Evolutionary conservation across 2,113 vertebrate genomes (phyloP).

Genomic region (Seriola aureovittata): DNA sequence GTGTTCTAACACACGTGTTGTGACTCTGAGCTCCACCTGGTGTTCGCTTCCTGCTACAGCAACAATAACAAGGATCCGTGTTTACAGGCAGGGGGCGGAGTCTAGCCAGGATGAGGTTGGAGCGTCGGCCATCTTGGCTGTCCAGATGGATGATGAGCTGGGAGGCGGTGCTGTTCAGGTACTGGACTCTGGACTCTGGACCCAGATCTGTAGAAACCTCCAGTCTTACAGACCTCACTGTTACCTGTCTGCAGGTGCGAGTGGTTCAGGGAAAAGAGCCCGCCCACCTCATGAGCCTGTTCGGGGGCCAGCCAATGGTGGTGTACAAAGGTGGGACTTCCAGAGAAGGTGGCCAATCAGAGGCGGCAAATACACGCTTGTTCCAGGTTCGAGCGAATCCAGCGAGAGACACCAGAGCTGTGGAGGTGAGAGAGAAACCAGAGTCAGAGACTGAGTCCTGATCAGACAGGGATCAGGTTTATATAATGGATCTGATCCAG

Average conservation of each 20-base stretch:
- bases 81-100: conserved; percentile 89
- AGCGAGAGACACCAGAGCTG: conserved; percentile 86
- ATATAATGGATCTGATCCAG: not conserved
- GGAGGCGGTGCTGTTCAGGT: conserved; percentile 91
- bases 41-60: not conserved
- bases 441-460: not conserved
- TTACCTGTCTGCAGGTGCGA: conserved; percentile 82
- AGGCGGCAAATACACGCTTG: conserved; percentile 83
- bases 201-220: too few relatives aligned
- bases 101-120: conserved; percentile 90
- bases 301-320: conserved; percentile 89
- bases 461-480: not conserved
- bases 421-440: conserved; percentile 86
- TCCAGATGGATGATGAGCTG: conserved; percentile 89
- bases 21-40: not conserved
- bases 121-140: conserved; percentile 85
- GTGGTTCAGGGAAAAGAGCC: conserved; percentile 94
- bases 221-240: too few relatives aligned
- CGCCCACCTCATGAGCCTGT: conserved; percentile 91
- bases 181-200: not conserved
- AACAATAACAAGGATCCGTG: not conserved
- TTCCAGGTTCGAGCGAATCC: conserved; percentile 92
- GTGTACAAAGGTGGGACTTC: conserved; percentile 92
- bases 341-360: conserved; percentile 85
- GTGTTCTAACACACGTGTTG: not conserved